These are phyloP conservation scores for Erebia epiphron DNA, from an alignment of 2,888 invertebrate species.

Conservation along the genomic window DNA sequence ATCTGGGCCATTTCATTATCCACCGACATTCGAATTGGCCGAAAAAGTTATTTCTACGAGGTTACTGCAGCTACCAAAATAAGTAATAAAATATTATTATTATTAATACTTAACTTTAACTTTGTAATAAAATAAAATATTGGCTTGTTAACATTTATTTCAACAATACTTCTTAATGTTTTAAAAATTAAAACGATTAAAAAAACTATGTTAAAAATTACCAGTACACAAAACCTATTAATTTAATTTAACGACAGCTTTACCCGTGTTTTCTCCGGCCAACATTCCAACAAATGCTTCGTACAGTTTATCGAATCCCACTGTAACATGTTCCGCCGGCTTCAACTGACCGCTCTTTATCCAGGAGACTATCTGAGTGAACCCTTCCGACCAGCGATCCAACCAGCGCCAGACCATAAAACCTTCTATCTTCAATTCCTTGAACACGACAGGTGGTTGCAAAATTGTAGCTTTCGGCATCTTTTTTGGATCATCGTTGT, in stretches of 20 bases:
- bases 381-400: slow-evolving; percentile 82
- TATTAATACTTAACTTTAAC: too few species aligned
- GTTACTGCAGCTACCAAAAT: too few species aligned
- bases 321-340: slow-evolving; percentile 85
- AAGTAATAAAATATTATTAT: too few species aligned
- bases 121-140: too few species aligned
- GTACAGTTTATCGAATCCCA: slow-evolving; percentile 87
- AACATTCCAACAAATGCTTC: slow-evolving; percentile 86
- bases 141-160: too few species aligned
- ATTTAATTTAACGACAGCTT: slow-evolving; percentile 82
- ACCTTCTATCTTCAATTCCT: slow-evolving; percentile 85
- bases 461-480: slow-evolving; percentile 66
- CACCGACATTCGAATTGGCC: too few species aligned
- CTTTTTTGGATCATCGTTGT: slow-evolving; percentile 54
- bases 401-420: slow-evolving; percentile 80
- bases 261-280: slow-evolving; percentile 85
- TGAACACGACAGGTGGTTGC: slow-evolving; percentile 80
- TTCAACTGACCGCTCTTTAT: slow-evolving; percentile 85
- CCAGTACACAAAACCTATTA: not conserved
- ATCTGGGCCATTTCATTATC: too few species aligned
- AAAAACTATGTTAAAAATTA: too few species aligned
- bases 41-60: too few species aligned
- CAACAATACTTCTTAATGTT: too few species aligned
- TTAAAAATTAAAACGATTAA: too few species aligned
- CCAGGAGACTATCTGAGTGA: slow-evolving; percentile 82